Base-by-base conservation (phyloP, 2,888 invertebrate species). In the Elegia similella region DNA sequence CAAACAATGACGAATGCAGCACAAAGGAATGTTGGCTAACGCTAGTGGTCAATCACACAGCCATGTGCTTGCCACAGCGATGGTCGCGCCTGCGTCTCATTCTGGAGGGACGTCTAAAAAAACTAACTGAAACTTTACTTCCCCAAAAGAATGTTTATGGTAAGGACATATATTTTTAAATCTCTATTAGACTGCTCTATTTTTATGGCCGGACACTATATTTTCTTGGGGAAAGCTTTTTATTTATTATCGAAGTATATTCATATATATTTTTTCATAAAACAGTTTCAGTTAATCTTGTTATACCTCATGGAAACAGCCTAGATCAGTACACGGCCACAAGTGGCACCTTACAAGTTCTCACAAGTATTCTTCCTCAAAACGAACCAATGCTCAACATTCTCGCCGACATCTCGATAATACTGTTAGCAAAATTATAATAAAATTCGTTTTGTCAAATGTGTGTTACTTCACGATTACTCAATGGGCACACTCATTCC, bases 21-120 rank as follows among this genome's bases (percentile, higher is more conserved):
- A 91, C 90, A 68, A 84, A 90, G 88, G 89, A 90, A 91, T 90
- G 89, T 91, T 86, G 88, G 89, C 89, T 85, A 82, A 79, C 76
- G 66, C 80, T 81, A 75, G 74, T 73, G 73, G 72, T 70, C 67
- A 61, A 63, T 62, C 65, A 68, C 62, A 69, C 70, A 65, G 59
- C 63, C 66, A 65, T 70, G 71, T 68, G 69, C 68, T 46, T 7
- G 46, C 55, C 48, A 29, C 23, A 13, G 42, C 43, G 7, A 42
- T 30, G 52, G 23, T 7, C n/a, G 15, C 17, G n/a, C n/a, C 52
- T 53, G 52, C 17, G 52, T 38, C n/a, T 5, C 5, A n/a, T n/a
- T 12, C 0, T n/a, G 38, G 6, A 38, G 12, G 10, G 5, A 1
- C 12, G 38, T 38, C 38, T 10, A 38, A 38, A 10, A 38, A n/a